Evolutionary conservation across 2,797 vertebrate species (phyloP).

Genomic region (Gobio occitaniae): DNA sequence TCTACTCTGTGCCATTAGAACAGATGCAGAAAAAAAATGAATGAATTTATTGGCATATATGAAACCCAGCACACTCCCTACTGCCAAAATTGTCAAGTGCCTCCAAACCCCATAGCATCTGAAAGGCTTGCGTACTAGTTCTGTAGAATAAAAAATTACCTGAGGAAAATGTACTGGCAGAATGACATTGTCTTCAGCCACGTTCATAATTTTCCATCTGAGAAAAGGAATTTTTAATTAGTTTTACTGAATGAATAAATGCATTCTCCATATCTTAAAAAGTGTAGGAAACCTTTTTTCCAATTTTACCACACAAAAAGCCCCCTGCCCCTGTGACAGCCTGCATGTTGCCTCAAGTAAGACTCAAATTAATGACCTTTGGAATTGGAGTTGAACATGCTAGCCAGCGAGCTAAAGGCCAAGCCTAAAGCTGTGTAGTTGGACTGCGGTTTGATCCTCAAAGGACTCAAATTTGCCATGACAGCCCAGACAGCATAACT

Average conservation of each 20-base stretch:
- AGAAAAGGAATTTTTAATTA: conserved; percentile 1
- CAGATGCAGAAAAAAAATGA: conserved; percentile 22
- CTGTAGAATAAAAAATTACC: background rate
- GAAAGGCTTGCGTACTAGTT: conserved; percentile 16
- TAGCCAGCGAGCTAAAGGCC: conserved; percentile 30
- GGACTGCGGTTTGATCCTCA: conserved; percentile 42
- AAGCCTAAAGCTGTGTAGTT: conserved; percentile 28
- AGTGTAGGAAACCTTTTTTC: background rate
- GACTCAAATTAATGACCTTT: conserved; percentile 45
- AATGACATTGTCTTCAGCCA: background rate
- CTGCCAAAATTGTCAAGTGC: conserved; percentile 21
- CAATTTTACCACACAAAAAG: background rate
- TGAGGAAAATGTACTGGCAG: background rate
- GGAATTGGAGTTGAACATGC: conserved; percentile 35
- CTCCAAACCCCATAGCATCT: conserved; percentile 47
- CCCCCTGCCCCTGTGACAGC: background rate
- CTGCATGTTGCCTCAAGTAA: conserved; percentile 4
- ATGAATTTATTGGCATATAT: background rate
- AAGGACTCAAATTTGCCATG: conserved; percentile 39
- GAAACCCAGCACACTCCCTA: conserved; percentile 16
- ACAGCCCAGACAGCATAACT: conserved; percentile 47
- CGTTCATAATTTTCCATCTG: conserved; percentile 1
- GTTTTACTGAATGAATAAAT: background rate
- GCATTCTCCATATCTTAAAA: background rate
- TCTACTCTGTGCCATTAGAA: background rate